phyloP scores from a whole-genome alignment of 2,888 invertebrate species.

The Xylophagus ater region DNA sequence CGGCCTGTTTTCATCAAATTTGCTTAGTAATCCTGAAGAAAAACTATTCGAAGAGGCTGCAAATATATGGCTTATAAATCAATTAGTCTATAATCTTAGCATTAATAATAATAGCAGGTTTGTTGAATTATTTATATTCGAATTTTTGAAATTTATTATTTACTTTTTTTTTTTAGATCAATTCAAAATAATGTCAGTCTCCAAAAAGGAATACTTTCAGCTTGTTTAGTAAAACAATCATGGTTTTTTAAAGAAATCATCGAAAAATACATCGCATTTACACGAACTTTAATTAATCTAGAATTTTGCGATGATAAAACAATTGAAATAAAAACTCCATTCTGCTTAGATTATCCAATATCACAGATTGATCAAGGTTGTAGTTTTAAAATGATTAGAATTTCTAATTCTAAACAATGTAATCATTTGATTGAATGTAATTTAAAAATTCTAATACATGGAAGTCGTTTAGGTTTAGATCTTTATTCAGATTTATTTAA shows the following conservation, averaged over 20 bases:
- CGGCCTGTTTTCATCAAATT: constrained; percentile 14
- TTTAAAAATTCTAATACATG: constrained; percentile 25
- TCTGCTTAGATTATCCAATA: constrained; percentile 21
- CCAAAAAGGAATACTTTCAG: constrained; percentile 30
- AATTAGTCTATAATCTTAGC: constrained; percentile 11
- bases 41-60: constrained; percentile 11
- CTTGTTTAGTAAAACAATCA: constrained; percentile 30
- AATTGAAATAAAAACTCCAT: too few relatives aligned
- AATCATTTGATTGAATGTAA: constrained; percentile 20
- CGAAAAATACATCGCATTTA: constrained; percentile 22
- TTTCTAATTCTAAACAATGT: constrained; percentile 1
- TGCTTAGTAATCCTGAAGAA: constrained; percentile 4
- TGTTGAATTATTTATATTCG: background rate
- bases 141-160: background rate
- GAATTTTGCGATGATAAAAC: constrained; percentile 23
- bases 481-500: constrained; percentile 23
- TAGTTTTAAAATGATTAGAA: constrained; percentile 18
- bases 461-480: constrained; percentile 24
- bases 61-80: constrained; percentile 17
- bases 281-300: constrained; percentile 7
- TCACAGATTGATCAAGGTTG: constrained; percentile 25
- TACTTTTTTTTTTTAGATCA: constrained; percentile 20
- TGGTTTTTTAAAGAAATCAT: constrained; percentile 26
- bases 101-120: constrained; percentile 7
- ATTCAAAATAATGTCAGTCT: constrained; percentile 26